These are phyloP conservation scores for Lasiurus borealis DNA, from an alignment of 2,113 vertebrate genomes.

Conservation along the genomic window DNA sequence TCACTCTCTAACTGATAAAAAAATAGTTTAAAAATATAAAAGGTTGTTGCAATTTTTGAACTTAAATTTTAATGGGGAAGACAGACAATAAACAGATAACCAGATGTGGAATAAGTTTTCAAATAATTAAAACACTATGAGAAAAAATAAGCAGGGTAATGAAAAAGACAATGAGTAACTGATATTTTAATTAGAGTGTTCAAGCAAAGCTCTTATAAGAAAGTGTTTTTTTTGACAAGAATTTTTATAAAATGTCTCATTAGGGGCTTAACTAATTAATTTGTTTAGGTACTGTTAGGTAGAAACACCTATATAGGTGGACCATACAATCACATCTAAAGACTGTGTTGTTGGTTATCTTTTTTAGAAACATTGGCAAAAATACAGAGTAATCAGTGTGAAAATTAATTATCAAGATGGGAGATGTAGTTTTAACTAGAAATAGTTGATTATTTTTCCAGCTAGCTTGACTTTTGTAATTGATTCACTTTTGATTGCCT, in stretches of 20 bases:
- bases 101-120: not conserved
- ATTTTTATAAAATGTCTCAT: not conserved
- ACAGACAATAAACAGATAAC: not conserved
- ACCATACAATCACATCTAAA: not conserved
- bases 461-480: not conserved
- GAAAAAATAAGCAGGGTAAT: not conserved
- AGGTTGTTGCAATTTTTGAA: not conserved
- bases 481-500: not conserved
- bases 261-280: not conserved
- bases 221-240: not conserved
- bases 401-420: not conserved
- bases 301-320: not conserved
- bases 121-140: not conserved
- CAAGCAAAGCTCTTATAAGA: not conserved
- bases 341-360: not conserved
- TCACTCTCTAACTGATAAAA: too few relatives aligned
- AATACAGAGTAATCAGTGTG: not conserved
- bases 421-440: not conserved
- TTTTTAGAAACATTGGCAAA: not conserved
- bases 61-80: not conserved
- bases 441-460: not conserved
- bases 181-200: not conserved
- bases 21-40: not conserved
- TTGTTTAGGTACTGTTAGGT: not conserved
- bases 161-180: not conserved